Evolutionary conservation across 2,888 invertebrate genomes (phyloP), one percentile per base, ranked within the genome.

Genomic region (Drosophila parthenogenetica): DNA sequence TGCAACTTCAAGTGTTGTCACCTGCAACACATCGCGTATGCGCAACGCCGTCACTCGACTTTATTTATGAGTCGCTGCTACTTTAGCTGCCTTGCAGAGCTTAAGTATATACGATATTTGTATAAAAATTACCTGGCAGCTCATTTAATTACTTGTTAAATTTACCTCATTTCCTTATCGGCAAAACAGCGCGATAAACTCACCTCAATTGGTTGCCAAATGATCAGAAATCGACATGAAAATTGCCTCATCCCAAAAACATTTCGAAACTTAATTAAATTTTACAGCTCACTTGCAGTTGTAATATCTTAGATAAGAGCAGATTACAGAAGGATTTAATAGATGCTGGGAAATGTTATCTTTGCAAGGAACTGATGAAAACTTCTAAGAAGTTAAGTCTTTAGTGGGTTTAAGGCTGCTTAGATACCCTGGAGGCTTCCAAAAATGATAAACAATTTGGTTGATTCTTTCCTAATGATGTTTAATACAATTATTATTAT

Each of bases 101-200:
- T 57, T 35, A 35, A 58, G 60, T 42, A 35, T 13, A 53, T 43
- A 10, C 29, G 29, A 2, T 29, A 29, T 29, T 29, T 19, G 11
- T 16, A 5, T 35, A 8, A 11, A 29, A 16, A 39, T 39, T 46
- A 14, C 32, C 53, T 45, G 59, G 39, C 66, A 66, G 22, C 68
- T 57, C 54, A 61, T 79, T 79, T 72, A 76, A 69, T 79, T 76
- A 54, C 69, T 59, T 79, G 73, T 76, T 72, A 57, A 72, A 69
- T 79, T 79, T 79, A 58, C 59, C 64, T 65, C 72, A 65, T 59
- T 74, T 64, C 14, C 76, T 77, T 77, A 77, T 79, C 75, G 60
- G 40, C 37, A 32, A 29, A 29, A 19, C 67, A 58, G 17, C 11
- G 48, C 48, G 66, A 70, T 70, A 79, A 70, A 32, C 43, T 48